Evolutionary conservation across 2,888 invertebrate species (phyloP), one percentile per base, ranked within the genome.

Genomic region (Cantharis lateralis): DNA sequence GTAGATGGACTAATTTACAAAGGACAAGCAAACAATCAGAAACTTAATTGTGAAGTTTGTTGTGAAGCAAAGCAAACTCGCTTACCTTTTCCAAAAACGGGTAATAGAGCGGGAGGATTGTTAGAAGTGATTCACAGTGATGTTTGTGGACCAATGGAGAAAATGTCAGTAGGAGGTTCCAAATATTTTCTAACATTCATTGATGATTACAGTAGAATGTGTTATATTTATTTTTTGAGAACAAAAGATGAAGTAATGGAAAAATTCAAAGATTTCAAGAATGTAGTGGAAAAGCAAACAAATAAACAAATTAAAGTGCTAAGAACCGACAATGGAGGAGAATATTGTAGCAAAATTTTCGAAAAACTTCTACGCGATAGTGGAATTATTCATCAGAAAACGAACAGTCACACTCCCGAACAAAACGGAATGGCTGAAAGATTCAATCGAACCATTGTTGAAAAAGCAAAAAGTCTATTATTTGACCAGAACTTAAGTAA

Each of bases 391-490:
- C 84, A 84, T 70, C 84, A 86, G 62, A 81, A 26, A 64, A 82
- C 85, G 15, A 82, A 78, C 48, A 76, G 82, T 3, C 83, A 83
- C 64, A 83, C 83, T 9, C 84, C 85, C 11, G 79, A 85, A 74
- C 85, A 85, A 77, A 86, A 86, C 81, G 85, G 85, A 3, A 70
- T 76, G 15, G 48, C 79, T n/a, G 83, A 84, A 70, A 75, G 83
- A 69, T 13, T 82, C 24, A 83, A 84, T 20, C 62, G 83, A 10
- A 81, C 81, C 3, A 62, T 84, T 15, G 78, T 84, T 1, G 83
- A 84, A 71, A 83, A 81, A 68, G 79, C 82, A 13, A 81, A 77
- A 74, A 82, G 83, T 71, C 32, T 84, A 24, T 70, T 84, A 11
- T 81, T 82, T 74, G 81, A 83, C 62, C 79, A 82, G 15, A 72